These are phyloP conservation scores for Anguilla marmorata DNA, from an alignment of 2,797 vertebrate genomes.

Conservation along the genomic window DNA sequence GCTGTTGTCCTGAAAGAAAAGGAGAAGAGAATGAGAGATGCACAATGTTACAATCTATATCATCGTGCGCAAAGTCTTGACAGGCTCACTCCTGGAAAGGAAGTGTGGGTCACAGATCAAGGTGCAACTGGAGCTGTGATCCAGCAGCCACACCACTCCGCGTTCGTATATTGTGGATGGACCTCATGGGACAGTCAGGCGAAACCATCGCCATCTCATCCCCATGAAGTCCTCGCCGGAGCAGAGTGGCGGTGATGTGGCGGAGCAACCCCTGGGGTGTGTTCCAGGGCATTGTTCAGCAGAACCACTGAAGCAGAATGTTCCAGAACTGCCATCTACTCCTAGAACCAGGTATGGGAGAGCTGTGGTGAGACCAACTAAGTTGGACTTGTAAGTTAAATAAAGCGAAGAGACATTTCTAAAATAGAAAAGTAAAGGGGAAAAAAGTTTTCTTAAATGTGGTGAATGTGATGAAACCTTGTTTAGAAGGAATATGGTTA, in stretches of 20 bases:
- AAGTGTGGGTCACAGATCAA: conserved; percentile 3
- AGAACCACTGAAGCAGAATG: not conserved
- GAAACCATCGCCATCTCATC: not conserved
- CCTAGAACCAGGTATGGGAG: conserved; percentile 30
- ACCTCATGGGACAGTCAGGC: not conserved
- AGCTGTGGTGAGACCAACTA: not conserved
- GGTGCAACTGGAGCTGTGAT: not conserved
- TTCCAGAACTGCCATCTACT: not conserved
- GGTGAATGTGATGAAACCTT: no score
- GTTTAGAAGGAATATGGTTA: no score
- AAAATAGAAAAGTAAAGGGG: no score
- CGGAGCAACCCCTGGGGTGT: no score
- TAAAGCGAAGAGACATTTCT: no score
- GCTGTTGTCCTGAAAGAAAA: no score
- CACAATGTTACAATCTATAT: no score
- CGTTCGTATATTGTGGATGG: conserved; percentile 4
- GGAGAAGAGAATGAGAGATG: no score
- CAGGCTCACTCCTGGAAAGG: not conserved
- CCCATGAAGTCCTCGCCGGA: not conserved
- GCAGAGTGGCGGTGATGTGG: not conserved
- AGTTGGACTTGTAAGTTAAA: conserved; percentile 9
- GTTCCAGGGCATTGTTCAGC: not conserved
- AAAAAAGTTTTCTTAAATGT: no score
- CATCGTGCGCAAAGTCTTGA: not conserved
- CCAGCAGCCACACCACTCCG: not conserved